Base-by-base conservation (phyloP, 2,888 invertebrate genomes). In the Heliothis peltigera region DNA sequence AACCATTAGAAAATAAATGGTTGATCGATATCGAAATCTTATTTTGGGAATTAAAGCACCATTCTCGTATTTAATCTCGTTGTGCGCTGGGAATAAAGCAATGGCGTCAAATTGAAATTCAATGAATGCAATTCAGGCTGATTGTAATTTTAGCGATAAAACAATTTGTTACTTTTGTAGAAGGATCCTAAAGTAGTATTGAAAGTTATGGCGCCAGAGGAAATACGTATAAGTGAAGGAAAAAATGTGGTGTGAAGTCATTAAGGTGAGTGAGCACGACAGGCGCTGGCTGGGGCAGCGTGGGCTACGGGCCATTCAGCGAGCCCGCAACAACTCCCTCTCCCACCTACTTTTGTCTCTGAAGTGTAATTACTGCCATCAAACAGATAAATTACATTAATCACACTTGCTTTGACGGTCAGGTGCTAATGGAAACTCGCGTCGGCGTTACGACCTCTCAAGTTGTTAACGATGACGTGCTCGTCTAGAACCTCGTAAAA, bases 331-430 rank as follows among this genome's bases (percentile, higher is more conserved):
- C 62, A 72, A 70, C 60, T 48, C 66, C 49, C 47, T 39, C 59
- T 52, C 22, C 83, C 80, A 70, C 80, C 82, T 79, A 80, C 82
- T 84, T 84, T 85, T 81, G 77, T 85, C 83, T 85, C 79, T 75
- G 86, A 84, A 86, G 87, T 73, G 84, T 89, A 89, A 92, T 91
- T 90, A 84, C 87, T 84, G 77, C 84, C 87, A 86, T 87, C 84
- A 88, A 90, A 89, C 87, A 87, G 89, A 91, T 88, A 89, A 91
- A 93, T 92, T 90, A 89, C 87, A 93, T 92, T 92, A 91, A 92
- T 92, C 87, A 89, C 87, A 87, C 87, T 89, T 84, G 87, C 87
- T 88, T 87, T 89, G 85, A 87, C 86, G 88, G 87, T 86, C 88
- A 89, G 89, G 89, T 91, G 90, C 86, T 92, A 91, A 93, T 90